Base-by-base conservation (phyloP, 2,888 invertebrate genomes). In the Tinea trinotella region DNA sequence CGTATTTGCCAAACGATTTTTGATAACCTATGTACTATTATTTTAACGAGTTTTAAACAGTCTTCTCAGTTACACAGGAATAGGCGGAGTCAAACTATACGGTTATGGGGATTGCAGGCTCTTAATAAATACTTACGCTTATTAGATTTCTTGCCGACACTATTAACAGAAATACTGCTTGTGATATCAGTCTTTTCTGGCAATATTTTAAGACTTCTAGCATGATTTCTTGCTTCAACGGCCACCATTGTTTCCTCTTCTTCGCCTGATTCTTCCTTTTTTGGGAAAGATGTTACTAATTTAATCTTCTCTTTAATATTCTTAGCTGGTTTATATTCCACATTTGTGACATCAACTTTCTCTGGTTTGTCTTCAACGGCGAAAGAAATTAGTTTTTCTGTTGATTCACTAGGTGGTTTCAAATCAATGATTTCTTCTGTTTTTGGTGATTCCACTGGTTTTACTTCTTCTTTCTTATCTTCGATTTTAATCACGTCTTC, bases 131-230 rank as follows among this genome's bases (percentile, higher is more conserved):
- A 36, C 44, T 74, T 66, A 86, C 85, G 64, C 60, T 71, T 70
- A 53, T 62, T 68, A 10, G 78, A 71, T 64, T 83, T 87, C 50
- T 87, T 88, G 36, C 88, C 88, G 49, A 90, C 87, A 30, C 88
- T 88, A 63, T 90, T 90, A 3, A 89, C 89, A 58, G 90, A 90
- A 50, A 90, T 68, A 7, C 89, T 88, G 0, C 89, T 87, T 0
- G 88, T 74, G 12, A 89, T 84, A 59, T 90, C 90, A 59, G 85
- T 85, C 59, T 81, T 72, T 7, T 75, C 72, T 50, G 70, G 67
- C 15, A 85, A 57, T n/a, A 74, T 61, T 57, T 73, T 80, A 1
- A 87, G 56, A 59, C 81, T 82, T 64, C 87, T 67, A 50, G 76
- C 74, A 62, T 88, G 75, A 67, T 87, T 72, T 62, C 88, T 68